phyloP scores from a whole-genome alignment of 35 echinoderm and acorn worm species.

The Patiria miniata region DNA sequence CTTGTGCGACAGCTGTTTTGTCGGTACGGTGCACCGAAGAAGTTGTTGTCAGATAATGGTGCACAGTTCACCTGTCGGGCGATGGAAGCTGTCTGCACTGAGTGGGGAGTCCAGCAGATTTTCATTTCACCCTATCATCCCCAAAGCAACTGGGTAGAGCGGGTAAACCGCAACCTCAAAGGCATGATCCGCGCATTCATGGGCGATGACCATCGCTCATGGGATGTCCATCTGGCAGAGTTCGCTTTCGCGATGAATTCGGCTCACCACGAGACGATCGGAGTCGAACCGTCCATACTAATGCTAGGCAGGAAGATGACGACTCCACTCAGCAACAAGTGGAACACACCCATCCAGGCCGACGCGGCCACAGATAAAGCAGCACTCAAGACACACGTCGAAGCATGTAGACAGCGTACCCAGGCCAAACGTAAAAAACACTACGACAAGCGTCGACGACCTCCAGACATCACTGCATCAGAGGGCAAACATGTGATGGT shows the following conservation, averaged over 20 bases:
- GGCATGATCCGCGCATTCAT: conserved; percentile 41
- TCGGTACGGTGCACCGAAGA: conserved; percentile 56
- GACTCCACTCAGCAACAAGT: conserved; percentile 26
- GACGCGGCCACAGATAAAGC: too few species aligned
- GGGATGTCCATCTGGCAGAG: conserved; percentile 70
- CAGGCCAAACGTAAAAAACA: neutral
- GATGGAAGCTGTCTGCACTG: conserved; percentile 43
- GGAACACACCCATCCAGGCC: neutral
- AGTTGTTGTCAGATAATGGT: conserved; percentile 56
- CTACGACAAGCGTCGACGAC: conserved; percentile 25
- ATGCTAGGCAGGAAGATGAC: conserved; percentile 40
- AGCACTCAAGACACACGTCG: too few species aligned
- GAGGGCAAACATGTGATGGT: conserved; percentile 14
- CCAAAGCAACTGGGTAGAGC: conserved; percentile 59
- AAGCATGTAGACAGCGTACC: too few species aligned
- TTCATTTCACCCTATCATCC: conserved; percentile 66
- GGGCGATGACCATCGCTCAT: conserved; percentile 51
- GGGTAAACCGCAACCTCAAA: conserved; percentile 58
- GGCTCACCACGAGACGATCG: conserved; percentile 28
- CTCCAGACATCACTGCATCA: neutral
- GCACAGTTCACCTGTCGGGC: conserved; percentile 42
- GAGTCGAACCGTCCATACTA: conserved; percentile 29
- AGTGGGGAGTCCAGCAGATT: conserved; percentile 62
- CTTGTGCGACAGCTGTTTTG: conserved; percentile 48
- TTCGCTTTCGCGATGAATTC: conserved; percentile 63